Percentiles rank a stretch among this genome's conserved stretches.
phyloP scores from a whole-genome alignment of 1,140 invertebrate genomes.

The Solenopsis invicta region DNA sequence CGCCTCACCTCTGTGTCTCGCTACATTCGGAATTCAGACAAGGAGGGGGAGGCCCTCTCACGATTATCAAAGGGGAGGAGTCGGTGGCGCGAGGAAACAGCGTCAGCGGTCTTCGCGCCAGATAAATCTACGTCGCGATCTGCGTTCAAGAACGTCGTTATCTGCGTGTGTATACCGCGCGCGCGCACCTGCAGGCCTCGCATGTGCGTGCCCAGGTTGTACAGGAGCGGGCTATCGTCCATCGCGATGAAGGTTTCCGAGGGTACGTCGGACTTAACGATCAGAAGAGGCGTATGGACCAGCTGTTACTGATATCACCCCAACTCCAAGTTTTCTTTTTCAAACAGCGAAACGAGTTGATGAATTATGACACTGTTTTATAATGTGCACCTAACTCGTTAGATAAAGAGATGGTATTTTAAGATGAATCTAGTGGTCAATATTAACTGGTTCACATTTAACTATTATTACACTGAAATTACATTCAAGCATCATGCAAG shows the following conservation, averaged over 20 bases:
- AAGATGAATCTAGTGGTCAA: not conserved
- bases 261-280: slow-evolving; percentile 32
- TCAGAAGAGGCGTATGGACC: slow-evolving; percentile 45
- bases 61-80: slow-evolving; percentile 66
- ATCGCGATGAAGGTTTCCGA: slow-evolving; percentile 53
- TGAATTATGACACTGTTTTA: slow-evolving; percentile 43
- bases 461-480: not conserved
- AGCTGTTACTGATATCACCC: slow-evolving; percentile 35
- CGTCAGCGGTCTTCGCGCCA: slow-evolving; percentile 68
- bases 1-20: slow-evolving; percentile 23
- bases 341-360: not conserved
- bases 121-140: slow-evolving; percentile 76
- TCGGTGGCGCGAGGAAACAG: slow-evolving; percentile 64
- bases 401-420: not conserved
- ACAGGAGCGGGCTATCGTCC: slow-evolving; percentile 58
- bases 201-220: slow-evolving; percentile 29
- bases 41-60: not conserved
- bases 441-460: not conserved
- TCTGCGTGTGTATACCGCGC: slow-evolving; percentile 33
- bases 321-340: slow-evolving; percentile 41
- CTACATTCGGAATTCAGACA: slow-evolving; percentile 70
- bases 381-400: slow-evolving; percentile 18
- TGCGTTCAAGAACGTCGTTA: slow-evolving; percentile 69
- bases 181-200: slow-evolving; percentile 36
- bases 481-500: too few species aligned